Conservation (phyloP, 2,113 vertebrate species). For the Apeltes quadracus region DNA sequence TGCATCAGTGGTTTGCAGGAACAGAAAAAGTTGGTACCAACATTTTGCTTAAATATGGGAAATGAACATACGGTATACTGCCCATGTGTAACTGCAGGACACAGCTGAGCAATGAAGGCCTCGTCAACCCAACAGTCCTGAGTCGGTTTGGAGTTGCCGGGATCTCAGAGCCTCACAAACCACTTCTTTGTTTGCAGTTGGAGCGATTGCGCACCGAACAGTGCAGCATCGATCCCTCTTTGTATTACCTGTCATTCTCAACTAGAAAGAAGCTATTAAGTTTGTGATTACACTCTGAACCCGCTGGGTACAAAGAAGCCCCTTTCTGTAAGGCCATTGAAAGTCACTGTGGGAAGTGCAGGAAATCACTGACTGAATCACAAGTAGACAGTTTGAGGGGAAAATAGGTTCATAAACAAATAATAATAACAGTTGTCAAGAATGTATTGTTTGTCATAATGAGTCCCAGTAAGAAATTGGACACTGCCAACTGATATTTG, state of each 20-base stretch:
- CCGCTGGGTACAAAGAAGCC: slow-evolving; percentile 8
- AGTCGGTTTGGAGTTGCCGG: slow-evolving; percentile 25
- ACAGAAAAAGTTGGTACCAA: background rate
- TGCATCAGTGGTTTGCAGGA: background rate
- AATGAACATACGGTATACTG: background rate
- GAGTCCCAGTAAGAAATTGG: slow-evolving; percentile 12
- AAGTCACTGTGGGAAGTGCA: slow-evolving; percentile 31
- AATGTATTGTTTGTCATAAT: slow-evolving; percentile 15
- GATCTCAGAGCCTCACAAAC: slow-evolving; percentile 43
- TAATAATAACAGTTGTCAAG: background rate
- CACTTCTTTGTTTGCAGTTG: slow-evolving; percentile 42
- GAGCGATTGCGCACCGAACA: slow-evolving; percentile 27
- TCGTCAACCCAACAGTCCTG: slow-evolving; percentile 2
- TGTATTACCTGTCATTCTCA: slow-evolving; percentile 48
- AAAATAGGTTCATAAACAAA: slow-evolving; percentile 22
- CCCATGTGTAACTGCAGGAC: slow-evolving; percentile 1
- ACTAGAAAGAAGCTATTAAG: slow-evolving; percentile 50
- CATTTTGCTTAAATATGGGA: background rate
- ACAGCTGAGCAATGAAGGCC: background rate
- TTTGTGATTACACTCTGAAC: slow-evolving; percentile 51
- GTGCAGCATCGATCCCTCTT: slow-evolving; percentile 30
- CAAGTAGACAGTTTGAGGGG: slow-evolving; percentile 23
- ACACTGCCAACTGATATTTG: background rate
- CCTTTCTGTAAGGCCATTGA: slow-evolving; percentile 23
- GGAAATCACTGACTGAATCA: slow-evolving; percentile 44